Evolutionary conservation across 2,888 invertebrate species (phyloP), one percentile per base, ranked within the genome.

Genomic region (Cerceris rybyensis): DNA sequence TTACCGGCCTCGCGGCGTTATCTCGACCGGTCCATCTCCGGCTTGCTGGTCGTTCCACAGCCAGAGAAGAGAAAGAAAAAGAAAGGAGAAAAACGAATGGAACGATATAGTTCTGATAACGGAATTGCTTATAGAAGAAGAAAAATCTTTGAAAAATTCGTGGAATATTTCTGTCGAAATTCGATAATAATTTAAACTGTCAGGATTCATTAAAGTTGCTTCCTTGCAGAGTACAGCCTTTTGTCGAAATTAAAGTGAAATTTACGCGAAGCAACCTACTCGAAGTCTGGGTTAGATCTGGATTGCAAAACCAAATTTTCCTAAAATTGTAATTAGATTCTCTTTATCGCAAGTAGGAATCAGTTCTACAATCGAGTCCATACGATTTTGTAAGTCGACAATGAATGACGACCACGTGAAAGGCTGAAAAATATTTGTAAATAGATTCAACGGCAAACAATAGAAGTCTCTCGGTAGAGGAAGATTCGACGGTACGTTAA

Each of bases 1-100:
- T 91, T 90, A 90, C 91, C 90, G 87, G 87, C 85, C 88, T 88
- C 87, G 86, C 88, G 89, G 88, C 87, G 88, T 88, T 90, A 91
- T 90, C 89, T 88, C 88, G 86, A 88, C 86, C 89, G 89, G 90
- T 89, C 86, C 88, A 88, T 89, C 89, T 87, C 85, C 84, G 84
- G 83, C 60, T 63, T 46, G 65, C 54, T 68, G 71, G 75, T 77
- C 68, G 72, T 78, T 63, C 75, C 66, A 66, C 28, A 4, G 63
- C 77, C 70, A 52, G 72, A 54, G 68, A 66, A 55, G 64, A 39
- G 66, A 60, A 60, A 68, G 59, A 60, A 76, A 60, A 70, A 68
- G 71, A 76, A 66, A 55, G 55, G 52, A 43, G 70, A 80, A 64
- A 80, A 63, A 63, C 55, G 54, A 63, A 14, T 11, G 54, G 61